These are phyloP conservation scores for Antennarius maculatus DNA, from an alignment of 2,797 vertebrate species.

Conservation along the genomic window DNA sequence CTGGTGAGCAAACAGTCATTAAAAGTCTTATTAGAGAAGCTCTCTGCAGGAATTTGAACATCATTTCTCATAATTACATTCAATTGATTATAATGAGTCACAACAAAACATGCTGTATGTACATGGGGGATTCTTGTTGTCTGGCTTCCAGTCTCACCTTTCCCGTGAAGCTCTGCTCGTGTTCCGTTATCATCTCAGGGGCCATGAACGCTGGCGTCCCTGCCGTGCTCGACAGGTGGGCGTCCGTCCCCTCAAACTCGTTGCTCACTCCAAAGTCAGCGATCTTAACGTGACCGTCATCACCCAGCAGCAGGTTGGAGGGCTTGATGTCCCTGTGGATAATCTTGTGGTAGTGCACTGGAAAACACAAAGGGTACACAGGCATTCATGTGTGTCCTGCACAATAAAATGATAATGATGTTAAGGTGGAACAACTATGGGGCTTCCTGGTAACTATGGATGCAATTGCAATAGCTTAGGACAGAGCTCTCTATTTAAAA, in stretches of 20 bases:
- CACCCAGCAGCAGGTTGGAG: slow-evolving; percentile 93
- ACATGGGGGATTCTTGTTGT: too few relatives aligned
- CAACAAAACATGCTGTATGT: neutral
- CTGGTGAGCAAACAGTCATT: slow-evolving; percentile 76
- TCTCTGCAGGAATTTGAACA: slow-evolving; percentile 1
- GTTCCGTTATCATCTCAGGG: slow-evolving; percentile 89
- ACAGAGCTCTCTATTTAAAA: neutral
- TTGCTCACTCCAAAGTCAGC: slow-evolving; percentile 98
- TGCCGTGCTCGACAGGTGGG: slow-evolving; percentile 88
- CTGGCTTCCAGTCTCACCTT: slow-evolving; percentile 79
- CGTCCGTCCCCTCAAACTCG: slow-evolving; percentile 92
- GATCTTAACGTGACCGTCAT: slow-evolving; percentile 92
- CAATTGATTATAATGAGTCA: slow-evolving; percentile 2
- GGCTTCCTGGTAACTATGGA: neutral
- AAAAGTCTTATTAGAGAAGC: slow-evolving; percentile 19
- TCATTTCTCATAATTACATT: slow-evolving; percentile 2
- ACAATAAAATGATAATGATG: neutral
- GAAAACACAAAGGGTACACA: neutral
- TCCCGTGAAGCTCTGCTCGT: slow-evolving; percentile 90
- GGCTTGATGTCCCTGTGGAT: slow-evolving; percentile 97
- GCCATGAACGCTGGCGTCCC: slow-evolving; percentile 98
- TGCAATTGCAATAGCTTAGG: neutral
- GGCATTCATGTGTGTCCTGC: neutral
- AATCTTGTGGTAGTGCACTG: slow-evolving; percentile 98
- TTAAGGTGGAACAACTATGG: neutral